Evolutionary conservation across 2,888 invertebrate species (phyloP).

Genomic region (Mylabris sibirica): DNA sequence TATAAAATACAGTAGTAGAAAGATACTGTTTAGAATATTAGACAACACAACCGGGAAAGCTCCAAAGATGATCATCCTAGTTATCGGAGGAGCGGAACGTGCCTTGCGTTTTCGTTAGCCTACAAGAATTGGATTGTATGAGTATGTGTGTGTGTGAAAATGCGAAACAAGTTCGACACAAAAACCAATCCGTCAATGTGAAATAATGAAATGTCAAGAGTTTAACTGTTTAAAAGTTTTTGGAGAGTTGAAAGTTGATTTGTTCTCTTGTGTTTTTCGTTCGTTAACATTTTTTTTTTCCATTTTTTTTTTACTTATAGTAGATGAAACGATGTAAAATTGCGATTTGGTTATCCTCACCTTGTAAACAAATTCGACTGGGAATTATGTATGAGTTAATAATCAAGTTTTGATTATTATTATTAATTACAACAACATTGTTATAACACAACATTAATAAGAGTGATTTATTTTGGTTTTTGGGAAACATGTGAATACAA

Average conservation of each 20-base stretch:
- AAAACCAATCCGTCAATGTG: conserved; percentile 44
- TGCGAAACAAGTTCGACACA: conserved; percentile 41
- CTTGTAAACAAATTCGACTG: not conserved
- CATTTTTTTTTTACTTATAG: conserved; percentile 18
- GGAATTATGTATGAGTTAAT: not conserved
- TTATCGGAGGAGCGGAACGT: conserved; percentile 15
- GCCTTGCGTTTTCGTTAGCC: conserved; percentile 18
- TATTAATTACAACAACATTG: not conserved
- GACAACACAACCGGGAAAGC: not conserved
- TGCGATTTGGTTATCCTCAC: conserved; percentile 1
- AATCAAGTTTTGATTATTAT: not conserved
- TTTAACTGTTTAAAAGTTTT: conserved; percentile 29
- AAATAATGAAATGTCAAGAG: conserved; percentile 46
- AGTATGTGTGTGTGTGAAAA: conserved; percentile 26
- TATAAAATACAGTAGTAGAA: too few species aligned
- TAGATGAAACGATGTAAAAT: conserved; percentile 1
- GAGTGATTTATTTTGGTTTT: not conserved
- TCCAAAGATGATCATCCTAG: not conserved
- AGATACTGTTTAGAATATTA: not conserved
- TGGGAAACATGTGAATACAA: not conserved
- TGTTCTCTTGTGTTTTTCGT: conserved; percentile 19
- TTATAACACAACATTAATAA: conserved; percentile 7
- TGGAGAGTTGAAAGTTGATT: conserved; percentile 23
- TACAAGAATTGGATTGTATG: conserved; percentile 13
- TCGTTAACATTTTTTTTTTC: conserved; percentile 26